Evolutionary conservation across 2,888 invertebrate genomes (phyloP), one percentile per base, ranked within the genome.

Genomic region (Chymomyza fuscimana): DNA sequence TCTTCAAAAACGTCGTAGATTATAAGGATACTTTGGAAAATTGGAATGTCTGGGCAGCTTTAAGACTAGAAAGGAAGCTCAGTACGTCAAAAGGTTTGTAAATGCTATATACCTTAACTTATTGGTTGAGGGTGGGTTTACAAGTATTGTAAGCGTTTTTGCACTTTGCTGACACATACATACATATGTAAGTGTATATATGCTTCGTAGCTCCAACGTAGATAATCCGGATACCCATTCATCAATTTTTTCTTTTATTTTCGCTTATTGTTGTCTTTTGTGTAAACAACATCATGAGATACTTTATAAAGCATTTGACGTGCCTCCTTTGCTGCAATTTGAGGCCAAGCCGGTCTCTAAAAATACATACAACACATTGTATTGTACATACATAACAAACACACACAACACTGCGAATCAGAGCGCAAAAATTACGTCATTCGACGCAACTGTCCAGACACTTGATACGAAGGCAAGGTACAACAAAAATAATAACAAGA

Each of bases 381-480:
- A 22, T 22, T n/a, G n/a, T n/a, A n/a, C n/a, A n/a, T n/a, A n/a
- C n/a, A n/a, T n/a, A 29, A 29, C 32, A 7, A 4, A 32, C 32
- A 32, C 32, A 32, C 32, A 32, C 32, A 32, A 32, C 32, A 61
- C 36, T 2, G 36, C 12, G 61, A 61, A n/a, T 61, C 12, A 63
- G 25, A 63, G 12, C 15, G 15, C 69, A 61, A 46, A 62, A 46
- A 82, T 82, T 82, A 81, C 86, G 86, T 82, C 86, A 83, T 83
- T 74, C 73, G 67, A 36, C 2, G 61, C 40, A 60, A 60, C 10
- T 51, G 63, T 46, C 56, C 70, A 77, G 75, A 76, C 70, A 84
- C 82, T 78, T 81, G 83, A 86, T 82, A 75, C 68, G 51, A 79
- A 77, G 73, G 72, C 69, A 46, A 76, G 25, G 76, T 63, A 82